Evolutionary conservation across 2,113 vertebrate genomes (phyloP).

Genomic region (Pomatostomus ruficeps): DNA sequence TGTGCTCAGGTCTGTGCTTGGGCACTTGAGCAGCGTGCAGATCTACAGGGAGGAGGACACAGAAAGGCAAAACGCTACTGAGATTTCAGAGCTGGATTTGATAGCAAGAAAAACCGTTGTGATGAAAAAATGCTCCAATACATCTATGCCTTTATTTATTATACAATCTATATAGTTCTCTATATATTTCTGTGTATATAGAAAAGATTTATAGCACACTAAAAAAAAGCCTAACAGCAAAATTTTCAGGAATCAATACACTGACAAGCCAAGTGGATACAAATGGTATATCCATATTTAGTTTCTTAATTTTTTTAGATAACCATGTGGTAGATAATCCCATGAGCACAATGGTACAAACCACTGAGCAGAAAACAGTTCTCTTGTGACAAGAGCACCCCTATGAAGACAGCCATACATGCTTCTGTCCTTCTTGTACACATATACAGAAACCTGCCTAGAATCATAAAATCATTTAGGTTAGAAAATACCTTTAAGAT

Average conservation of each 20-base stretch:
- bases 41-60: not conserved
- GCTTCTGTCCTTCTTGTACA: not conserved
- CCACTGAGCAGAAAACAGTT: not conserved
- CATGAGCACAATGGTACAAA: not conserved
- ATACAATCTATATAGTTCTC: not conserved
- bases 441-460: not conserved
- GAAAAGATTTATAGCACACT: not conserved
- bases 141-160: not conserved
- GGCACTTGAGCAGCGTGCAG: slow-evolving; percentile 64
- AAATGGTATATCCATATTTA: not conserved
- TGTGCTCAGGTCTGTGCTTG: not conserved
- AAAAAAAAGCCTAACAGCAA: not conserved
- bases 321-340: not conserved
- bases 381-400: not conserved
- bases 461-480: not conserved
- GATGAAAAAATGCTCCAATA: not conserved
- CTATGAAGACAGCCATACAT: not conserved
- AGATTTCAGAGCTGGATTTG: not conserved
- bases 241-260: not conserved
- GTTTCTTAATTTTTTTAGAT: not conserved
- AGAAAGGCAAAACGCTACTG: not conserved
- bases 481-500: not conserved
- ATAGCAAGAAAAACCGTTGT: not conserved
- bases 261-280: not conserved
- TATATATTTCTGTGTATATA: not conserved